Conservation (phyloP, 2,797 vertebrate genomes). For the Florisuga fusca region DNA sequence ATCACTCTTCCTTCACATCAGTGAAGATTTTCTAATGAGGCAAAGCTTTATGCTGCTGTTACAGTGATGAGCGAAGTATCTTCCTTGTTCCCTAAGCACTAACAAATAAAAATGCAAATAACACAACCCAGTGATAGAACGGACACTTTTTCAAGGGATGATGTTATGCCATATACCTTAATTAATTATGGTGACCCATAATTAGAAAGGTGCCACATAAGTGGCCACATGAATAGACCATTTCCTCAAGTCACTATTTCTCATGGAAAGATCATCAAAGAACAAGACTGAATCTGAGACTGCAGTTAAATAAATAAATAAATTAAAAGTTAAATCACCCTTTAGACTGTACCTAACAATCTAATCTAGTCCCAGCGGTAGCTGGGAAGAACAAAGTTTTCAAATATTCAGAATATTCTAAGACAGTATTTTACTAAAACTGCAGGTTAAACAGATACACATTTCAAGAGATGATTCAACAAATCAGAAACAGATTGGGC, state of each 20-base stretch:
- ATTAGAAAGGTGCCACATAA: not conserved
- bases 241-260: not conserved
- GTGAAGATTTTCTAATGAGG: not conserved
- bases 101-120: not conserved
- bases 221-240: not conserved
- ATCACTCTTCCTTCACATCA: not conserved
- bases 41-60: not conserved
- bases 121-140: not conserved
- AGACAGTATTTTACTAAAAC: not conserved
- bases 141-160: not conserved
- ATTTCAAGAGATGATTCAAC: not conserved
- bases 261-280: not conserved
- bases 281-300: not conserved
- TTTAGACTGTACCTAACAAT: not conserved
- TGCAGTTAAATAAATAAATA: too few species aligned
- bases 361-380: not conserved
- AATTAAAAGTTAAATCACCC: too few species aligned
- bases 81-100: not conserved
- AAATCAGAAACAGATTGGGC: not conserved
- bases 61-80: not conserved
- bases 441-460: not conserved
- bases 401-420: not conserved
- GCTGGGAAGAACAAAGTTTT: not conserved
- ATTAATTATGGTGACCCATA: accelerated
- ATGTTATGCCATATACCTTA: not conserved